Percentiles rank a stretch among this genome's conserved stretches.
These are phyloP conservation scores for Salvelinus sp. DNA, from an alignment of 2,113 vertebrate species.

Conservation along the genomic window DNA sequence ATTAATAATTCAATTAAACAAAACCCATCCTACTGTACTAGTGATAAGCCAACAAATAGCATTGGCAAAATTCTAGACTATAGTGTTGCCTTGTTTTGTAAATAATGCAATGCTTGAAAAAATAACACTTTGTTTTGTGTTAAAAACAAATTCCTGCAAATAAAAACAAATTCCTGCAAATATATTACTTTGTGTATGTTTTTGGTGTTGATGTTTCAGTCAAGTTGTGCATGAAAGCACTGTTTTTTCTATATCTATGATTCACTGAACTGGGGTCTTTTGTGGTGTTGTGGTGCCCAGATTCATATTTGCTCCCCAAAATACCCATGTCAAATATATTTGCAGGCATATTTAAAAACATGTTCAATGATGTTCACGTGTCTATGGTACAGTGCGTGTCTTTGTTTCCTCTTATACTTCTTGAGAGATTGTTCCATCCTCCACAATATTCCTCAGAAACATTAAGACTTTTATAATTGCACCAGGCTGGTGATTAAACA, in stretches of 20 bases:
- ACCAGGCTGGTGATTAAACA: slow-evolving; percentile 34
- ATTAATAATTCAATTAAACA: not conserved
- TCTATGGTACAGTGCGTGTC: not conserved
- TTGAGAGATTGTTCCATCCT: slow-evolving; percentile 18
- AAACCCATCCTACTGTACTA: not conserved
- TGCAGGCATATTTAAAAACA: not conserved
- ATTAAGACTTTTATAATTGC: slow-evolving; percentile 23
- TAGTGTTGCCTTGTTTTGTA: not conserved
- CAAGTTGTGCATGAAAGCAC: too few relatives aligned
- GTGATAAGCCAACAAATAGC: not conserved
- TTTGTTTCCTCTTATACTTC: slow-evolving; percentile 6
- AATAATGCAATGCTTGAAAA: not conserved
- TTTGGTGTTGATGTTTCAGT: too few relatives aligned
- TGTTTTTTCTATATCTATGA: too few relatives aligned
- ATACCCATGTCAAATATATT: not conserved
- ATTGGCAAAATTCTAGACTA: not conserved
- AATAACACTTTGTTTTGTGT: not conserved
- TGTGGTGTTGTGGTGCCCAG: too few relatives aligned
- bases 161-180: not conserved
- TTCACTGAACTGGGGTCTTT: too few relatives aligned
- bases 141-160: not conserved
- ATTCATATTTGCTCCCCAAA: not conserved
- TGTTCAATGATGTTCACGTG: not conserved
- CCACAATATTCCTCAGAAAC: slow-evolving; percentile 28
- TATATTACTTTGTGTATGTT: too few relatives aligned